Conservation (phyloP, 2,113 vertebrate species). For the Craseonycteris thonglongyai region DNA sequence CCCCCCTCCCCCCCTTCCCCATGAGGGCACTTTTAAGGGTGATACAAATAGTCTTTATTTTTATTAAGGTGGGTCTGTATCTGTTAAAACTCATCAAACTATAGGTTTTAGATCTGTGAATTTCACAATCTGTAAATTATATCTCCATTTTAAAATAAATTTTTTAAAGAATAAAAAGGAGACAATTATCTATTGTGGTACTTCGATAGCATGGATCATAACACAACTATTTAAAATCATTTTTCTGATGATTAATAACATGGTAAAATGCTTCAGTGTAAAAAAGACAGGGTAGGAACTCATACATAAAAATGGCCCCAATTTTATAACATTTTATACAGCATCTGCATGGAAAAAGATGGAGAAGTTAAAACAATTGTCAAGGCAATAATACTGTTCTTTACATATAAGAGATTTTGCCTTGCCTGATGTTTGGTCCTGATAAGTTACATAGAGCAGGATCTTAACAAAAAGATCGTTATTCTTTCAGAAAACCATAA, state of each 20-base stretch:
- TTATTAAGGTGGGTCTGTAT: not conserved
- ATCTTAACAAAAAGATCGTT: not conserved
- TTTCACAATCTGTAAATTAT: not conserved
- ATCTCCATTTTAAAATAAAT: slow-evolving; percentile 13
- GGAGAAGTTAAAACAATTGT: not conserved
- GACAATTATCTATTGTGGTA: not conserved
- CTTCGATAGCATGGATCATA: not conserved
- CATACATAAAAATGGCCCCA: not conserved
- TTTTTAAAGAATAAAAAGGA: not conserved
- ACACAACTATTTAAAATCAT: not conserved
- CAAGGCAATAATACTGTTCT: not conserved
- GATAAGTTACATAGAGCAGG: not conserved
- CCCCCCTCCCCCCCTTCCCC: no score
- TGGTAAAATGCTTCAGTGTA: not conserved
- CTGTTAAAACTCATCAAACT: slow-evolving; percentile 16
- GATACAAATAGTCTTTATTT: not conserved
- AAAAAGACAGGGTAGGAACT: not conserved
- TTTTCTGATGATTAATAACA: not conserved
- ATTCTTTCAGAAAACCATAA: not conserved
- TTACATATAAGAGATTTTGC: not conserved
- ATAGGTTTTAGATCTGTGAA: not conserved
- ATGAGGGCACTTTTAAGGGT: not conserved
- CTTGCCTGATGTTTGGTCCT: not conserved
- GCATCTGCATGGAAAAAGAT: not conserved
- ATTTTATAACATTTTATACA: not conserved